These are phyloP conservation scores for Chondrilla cf. caribensis DNA, from an alignment of 37 sponge, comb jelly and placozoan genomes.

Conservation along the genomic window DNA sequence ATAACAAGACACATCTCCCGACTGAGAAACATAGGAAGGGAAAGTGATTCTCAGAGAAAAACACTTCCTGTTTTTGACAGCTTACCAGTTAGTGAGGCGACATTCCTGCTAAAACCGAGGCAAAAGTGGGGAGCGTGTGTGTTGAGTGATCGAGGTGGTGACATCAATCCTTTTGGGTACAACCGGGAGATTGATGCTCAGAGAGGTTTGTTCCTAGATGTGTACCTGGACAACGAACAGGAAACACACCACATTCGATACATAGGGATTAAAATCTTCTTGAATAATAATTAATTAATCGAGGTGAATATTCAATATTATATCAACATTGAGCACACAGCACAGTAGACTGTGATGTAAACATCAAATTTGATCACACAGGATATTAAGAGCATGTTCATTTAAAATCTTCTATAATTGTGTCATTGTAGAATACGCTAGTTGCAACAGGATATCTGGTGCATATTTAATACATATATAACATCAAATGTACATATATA, in stretches of 20 bases:
- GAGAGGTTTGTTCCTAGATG: not conserved
- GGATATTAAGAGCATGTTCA: too few relatives aligned
- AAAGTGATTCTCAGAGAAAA: too few relatives aligned
- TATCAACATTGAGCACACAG: too few relatives aligned
- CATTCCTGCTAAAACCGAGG: not conserved
- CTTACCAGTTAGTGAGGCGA: not conserved
- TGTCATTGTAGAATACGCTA: too few relatives aligned
- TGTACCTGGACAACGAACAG: constrained; percentile 16
- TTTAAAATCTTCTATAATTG: too few relatives aligned
- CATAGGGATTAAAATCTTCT: not conserved
- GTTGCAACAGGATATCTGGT: too few relatives aligned
- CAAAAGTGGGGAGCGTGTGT: not conserved
- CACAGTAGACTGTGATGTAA: too few relatives aligned
- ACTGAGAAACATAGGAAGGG: not conserved
- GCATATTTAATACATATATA: too few relatives aligned
- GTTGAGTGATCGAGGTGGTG: too few relatives aligned
- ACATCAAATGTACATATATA: not conserved
- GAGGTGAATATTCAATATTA: too few relatives aligned
- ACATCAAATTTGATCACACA: too few relatives aligned
- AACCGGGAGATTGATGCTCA: not conserved
- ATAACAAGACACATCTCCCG: not conserved
- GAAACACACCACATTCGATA: not conserved
- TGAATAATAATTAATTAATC: too few relatives aligned
- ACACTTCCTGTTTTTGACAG: not conserved
- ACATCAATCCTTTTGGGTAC: not conserved